Conservation (phyloP, 1,140 invertebrate genomes). For the Oryzaephilus surinamensis region DNA sequence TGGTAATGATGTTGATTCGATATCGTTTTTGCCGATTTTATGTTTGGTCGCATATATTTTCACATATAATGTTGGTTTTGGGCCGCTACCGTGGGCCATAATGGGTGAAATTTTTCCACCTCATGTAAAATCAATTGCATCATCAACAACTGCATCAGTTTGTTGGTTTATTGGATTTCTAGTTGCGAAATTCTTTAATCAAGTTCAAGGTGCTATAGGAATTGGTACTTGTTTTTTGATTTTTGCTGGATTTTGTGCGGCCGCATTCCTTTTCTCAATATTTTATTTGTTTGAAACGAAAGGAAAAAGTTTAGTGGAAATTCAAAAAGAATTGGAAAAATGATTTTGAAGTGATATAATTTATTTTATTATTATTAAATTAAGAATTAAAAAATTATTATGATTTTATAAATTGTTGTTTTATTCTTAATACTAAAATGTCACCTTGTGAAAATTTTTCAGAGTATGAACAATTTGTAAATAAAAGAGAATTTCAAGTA, state of each 20-base stretch:
- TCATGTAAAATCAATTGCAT: conserved; percentile 61
- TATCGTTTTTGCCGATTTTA: conserved; percentile 23
- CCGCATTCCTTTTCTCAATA: conserved; percentile 43
- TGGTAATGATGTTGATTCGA: conserved; percentile 14
- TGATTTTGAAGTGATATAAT: conserved; percentile 6
- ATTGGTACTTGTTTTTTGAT: conserved; percentile 65
- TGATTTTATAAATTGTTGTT: conserved; percentile 2
- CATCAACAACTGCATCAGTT: conserved; percentile 57
- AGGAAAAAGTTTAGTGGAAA: conserved; percentile 21
- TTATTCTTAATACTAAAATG: too few species aligned
- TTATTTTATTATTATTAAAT: conserved; percentile 5
- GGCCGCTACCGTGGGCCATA: conserved; percentile 73
- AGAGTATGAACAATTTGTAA: too few species aligned
- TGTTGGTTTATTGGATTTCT: conserved; percentile 73
- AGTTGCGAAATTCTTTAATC: conserved; percentile 63
- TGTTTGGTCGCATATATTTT: conserved; percentile 23
- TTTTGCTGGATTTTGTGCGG: conserved; percentile 57
- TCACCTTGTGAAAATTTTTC: too few species aligned
- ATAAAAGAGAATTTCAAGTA: too few species aligned
- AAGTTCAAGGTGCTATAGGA: conserved; percentile 47
- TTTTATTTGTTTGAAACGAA: conserved; percentile 33
- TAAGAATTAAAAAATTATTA: conserved; percentile 1
- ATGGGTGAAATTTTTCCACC: conserved; percentile 72
- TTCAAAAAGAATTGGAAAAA: conserved; percentile 30
- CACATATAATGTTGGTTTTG: conserved; percentile 46